Evolutionary conservation across 30 jellyfish, hydroid and myxozoan genomes (phyloP).

Genomic region (Turritopsis rubra): DNA sequence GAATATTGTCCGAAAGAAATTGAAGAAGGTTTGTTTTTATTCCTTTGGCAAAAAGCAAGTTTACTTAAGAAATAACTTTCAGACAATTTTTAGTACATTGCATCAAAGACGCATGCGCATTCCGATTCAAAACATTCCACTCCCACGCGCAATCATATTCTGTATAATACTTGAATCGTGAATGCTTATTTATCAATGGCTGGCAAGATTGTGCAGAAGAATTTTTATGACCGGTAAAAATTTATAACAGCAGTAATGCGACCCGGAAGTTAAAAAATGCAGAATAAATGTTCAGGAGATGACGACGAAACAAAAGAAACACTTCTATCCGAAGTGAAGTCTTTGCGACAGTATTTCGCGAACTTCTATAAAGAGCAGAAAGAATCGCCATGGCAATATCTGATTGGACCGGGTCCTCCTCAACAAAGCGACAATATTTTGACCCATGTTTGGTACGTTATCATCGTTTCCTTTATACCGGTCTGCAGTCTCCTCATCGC

Average conservation of each 20-base stretch:
- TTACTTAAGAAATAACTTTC: too few relatives aligned
- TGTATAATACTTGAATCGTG: background rate
- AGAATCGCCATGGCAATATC: slow-evolving; percentile 57
- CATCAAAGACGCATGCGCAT: too few relatives aligned
- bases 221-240: background rate
- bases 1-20: too few relatives aligned
- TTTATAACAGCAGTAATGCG: background rate
- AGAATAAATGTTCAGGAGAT: background rate
- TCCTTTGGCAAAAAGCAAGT: too few relatives aligned
- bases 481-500: slow-evolving; percentile 27
- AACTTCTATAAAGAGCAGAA: slow-evolving; percentile 21
- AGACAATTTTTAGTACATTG: too few relatives aligned
- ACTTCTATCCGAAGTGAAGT: background rate
- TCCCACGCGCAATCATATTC: too few relatives aligned
- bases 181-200: background rate
- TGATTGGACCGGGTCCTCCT: slow-evolving; percentile 68
- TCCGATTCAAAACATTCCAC: too few relatives aligned
- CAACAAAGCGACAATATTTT: background rate
- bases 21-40: too few relatives aligned
- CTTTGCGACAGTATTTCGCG: background rate
- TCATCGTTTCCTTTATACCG: slow-evolving; percentile 28
- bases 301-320: background rate
- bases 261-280: background rate
- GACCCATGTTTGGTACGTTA: slow-evolving; percentile 27
- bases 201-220: background rate